Conservation (phyloP, 2,797 vertebrate species). For the Bradypus variegatus region DNA sequence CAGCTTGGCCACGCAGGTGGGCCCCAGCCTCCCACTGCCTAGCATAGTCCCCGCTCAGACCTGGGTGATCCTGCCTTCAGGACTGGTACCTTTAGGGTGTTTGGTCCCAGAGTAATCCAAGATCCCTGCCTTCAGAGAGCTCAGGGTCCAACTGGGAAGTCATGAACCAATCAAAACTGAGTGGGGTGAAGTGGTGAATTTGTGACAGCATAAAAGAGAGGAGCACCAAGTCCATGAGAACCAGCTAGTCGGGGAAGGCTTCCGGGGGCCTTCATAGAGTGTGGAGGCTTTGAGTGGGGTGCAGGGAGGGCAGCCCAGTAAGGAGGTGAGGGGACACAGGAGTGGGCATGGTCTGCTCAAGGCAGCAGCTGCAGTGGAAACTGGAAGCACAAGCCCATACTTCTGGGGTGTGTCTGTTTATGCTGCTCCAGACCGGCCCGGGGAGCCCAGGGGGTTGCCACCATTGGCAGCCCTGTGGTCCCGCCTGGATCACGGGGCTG, state of each 20-base stretch:
- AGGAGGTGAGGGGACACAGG: background rate
- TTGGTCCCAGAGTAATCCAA: background rate
- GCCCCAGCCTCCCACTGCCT: background rate
- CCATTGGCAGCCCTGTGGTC: background rate
- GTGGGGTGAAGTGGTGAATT: background rate
- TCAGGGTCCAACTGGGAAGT: background rate
- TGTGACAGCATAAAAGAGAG: background rate
- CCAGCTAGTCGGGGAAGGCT: background rate
- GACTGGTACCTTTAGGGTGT: background rate
- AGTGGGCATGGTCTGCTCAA: background rate
- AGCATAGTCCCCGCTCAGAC: background rate
- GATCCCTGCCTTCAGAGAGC: background rate
- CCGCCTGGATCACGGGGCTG: background rate
- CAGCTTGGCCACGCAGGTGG: constrained; percentile 95
- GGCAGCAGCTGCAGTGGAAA: background rate
- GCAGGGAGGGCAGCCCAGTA: background rate
- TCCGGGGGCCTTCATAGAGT: background rate
- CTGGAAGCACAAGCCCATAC: background rate
- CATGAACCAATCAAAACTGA: background rate
- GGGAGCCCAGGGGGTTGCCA: background rate
- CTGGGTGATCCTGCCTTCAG: background rate
- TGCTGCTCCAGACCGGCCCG: background rate
- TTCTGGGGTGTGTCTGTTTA: background rate
- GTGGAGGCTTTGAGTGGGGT: background rate
- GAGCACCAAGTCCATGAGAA: background rate